Evolutionary conservation across 2,113 vertebrate species (phyloP), one percentile per base, ranked within the genome.

Genomic region (Atherinomorus stipes): DNA sequence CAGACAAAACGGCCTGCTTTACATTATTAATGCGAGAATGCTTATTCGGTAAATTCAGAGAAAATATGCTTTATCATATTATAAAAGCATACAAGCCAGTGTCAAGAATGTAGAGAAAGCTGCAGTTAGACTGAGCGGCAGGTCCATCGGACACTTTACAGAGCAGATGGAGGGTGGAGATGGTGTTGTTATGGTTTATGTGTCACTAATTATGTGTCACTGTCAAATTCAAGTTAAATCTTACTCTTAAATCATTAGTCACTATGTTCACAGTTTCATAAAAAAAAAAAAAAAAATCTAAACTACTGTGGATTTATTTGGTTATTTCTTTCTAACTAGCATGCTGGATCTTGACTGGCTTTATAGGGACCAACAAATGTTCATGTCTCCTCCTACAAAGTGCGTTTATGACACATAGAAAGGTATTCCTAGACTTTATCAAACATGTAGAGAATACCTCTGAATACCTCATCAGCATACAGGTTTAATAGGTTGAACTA

Each of bases 141-240:
- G 62, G 70, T 70, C 73, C 70, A 45, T 71, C 52, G 60, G 74
- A 71, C 60, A 76, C 64, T 22, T 64, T 51, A 65, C 7, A 4
- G 34, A 83, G 77, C 88, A 85, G 88, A 90, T 85, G 74, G 86
- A 85, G 74, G 78, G 76, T 76, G 81, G 78, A 86, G 58, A 83
- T 76, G 74, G 74, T 80, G 85, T 72, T 71, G 82, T 73, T 74
- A 61, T 80, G 76, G 73, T 26, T 72, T 52, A 78, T 80, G 84
- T 85, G 77, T 82, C 80, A 76, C 77, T 74, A 77, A 58, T 49
- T 47, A 69, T 58, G 53, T 47, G 53, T 69, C 66, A 69, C 66
- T 69, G 53, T 58, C 53, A 47, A 65, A 56, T 78, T 84, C 50
- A 70, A 64, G 44, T 70, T 73, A 70, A 80, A 80, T 72, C 52